Conservation (phyloP, 2,888 invertebrate genomes). For the Macrophya alboannulata region DNA sequence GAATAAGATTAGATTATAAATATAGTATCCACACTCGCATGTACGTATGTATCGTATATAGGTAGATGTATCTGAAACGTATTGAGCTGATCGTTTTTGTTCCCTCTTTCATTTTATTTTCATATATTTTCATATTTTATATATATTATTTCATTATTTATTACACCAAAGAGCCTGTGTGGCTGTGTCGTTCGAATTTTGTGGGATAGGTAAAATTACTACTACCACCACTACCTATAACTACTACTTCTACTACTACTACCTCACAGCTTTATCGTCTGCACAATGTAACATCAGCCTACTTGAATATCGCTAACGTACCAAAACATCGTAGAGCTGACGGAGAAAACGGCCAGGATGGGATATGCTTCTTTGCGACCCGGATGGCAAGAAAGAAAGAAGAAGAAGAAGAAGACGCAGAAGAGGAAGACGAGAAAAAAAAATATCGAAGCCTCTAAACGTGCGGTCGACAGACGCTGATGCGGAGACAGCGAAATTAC, state of each 20-base stretch:
- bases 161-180: neutral
- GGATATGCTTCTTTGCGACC: constrained; percentile 41
- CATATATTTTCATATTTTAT: constrained; percentile 13
- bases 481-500: constrained; percentile 13
- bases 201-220: no score
- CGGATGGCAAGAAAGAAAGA: neutral
- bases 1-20: constrained; percentile 36
- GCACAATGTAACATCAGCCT: constrained; percentile 44
- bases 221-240: neutral
- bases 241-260: neutral
- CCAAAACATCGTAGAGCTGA: constrained; percentile 52
- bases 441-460: neutral
- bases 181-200: neutral
- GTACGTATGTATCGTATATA: neutral
- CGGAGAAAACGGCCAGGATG: constrained; percentile 41
- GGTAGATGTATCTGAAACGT: neutral
- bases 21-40: neutral
- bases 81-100: neutral
- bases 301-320: constrained; percentile 56
- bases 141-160: constrained; percentile 29
- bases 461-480: constrained; percentile 8
- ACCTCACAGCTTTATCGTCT: constrained; percentile 26
- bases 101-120: neutral
- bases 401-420: neutral
- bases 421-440: neutral